Evolutionary conservation across 2,113 vertebrate species (phyloP), one percentile per base, ranked within the genome.

Genomic region (Austrofundulus limnaeus): DNA sequence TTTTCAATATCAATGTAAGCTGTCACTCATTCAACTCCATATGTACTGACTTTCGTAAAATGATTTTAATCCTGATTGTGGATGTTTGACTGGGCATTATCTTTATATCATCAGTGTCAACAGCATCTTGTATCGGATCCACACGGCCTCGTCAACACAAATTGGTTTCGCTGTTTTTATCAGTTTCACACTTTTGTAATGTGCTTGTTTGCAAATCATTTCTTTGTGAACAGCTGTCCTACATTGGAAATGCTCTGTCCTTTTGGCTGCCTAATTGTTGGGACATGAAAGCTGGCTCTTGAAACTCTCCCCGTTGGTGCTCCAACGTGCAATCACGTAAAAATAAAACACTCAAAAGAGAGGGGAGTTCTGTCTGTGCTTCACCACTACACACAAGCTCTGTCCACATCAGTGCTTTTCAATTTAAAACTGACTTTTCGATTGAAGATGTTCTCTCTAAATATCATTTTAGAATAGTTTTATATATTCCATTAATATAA

Each of bases 141-240:
- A n/a, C 13, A 11, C 11, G 2, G 50, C 31, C 1, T 17, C 16
- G 25, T n/a, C 28, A 16, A 55, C 57, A 45, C 9, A 16, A 8
- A 53, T 5, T 48, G 20, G 6, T 48, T 16, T 24, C 48, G 58
- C n/a, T 16, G 43, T 53, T 45, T 4, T 28, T 52, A 13, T 11
- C 39, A 4, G n/a, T 46, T 43, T 41, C 21, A 59, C 23, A 25
- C 24, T 15, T n/a, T 46, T 59, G 24, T 20, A 59, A 46, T 7
- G 24, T 41, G 6, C 51, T 49, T 42, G 6, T 56, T 49, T 42
- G 23, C 2, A 31, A 60, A 31, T 66, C n/a, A 2, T 21, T 56
- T 64, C 19, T 56, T 45, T 54, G 25, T 61, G 21, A 60, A 56
- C 17, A 72, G 24, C 25, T 46, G 49, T 61, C 28, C 13, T 5